Evolutionary conservation across 2,888 invertebrate species (phyloP), one percentile per base, ranked within the genome.

Genomic region (Erebia aethiops): DNA sequence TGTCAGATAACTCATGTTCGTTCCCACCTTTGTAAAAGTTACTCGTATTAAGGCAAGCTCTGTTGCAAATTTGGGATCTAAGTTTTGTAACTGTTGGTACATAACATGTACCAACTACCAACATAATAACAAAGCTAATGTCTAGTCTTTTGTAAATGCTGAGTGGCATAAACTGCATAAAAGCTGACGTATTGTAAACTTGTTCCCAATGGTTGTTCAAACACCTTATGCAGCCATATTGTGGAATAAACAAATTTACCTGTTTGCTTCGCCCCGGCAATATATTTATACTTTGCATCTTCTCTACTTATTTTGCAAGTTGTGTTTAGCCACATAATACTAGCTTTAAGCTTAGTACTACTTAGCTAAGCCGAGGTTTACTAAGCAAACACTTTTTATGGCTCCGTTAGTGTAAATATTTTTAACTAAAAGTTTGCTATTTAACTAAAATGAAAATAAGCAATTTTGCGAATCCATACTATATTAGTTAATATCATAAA

Each of bases 171-270:
- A 35, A 35, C 35, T 35, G 35, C 7, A 35, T 35, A 35, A 35
- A 35, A 61, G 61, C 18, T 65, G 71, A 69, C 69, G 61, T 54
- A 58, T 61, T 35, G 65, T 56, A 71, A 60, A 54, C 71, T 61
- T 35, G 64, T 69, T 72, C 51, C 62, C 51, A 66, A 63, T 61
- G 57, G 65, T 66, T 72, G 66, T 69, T 57, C 72, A 72, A 72
- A 72, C 70, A 72, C 62, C 66, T 72, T 72, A 62, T 69, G 69
- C 66, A 69, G 61, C 46, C 69, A 72, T 70, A 62, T 66, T 66
- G 61, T 65, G 69, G 54, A 71, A 69, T 69, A 46, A 26, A 56
- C 69, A 71, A 71, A 69, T 69, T 69, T 64, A 46, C 69, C 41
- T 60, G 69, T 65, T 71, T 64, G 65, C 60, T 71, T 46, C 49